Percentiles rank a stretch among this genome's conserved stretches.
Conservation (phyloP, 2,797 vertebrate genomes). For the Lophotriccus pileatus region DNA sequence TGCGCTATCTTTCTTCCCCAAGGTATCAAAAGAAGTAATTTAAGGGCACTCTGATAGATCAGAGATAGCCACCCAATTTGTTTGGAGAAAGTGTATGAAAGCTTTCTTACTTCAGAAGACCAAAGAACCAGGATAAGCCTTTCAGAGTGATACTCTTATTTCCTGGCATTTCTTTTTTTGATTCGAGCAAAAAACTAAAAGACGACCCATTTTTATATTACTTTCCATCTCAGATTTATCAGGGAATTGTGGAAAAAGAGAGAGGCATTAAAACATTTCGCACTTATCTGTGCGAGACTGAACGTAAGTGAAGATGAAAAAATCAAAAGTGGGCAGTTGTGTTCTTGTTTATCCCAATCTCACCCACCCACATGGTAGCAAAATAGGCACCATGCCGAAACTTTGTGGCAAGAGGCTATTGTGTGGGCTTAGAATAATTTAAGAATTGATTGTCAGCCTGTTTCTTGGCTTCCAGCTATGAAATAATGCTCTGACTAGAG, state of each 20-base stretch:
- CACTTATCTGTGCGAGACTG: background rate
- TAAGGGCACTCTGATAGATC: slow-evolving; percentile 37
- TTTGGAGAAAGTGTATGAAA: slow-evolving; percentile 25
- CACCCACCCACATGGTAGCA: slow-evolving; percentile 29
- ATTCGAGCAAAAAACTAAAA: background rate
- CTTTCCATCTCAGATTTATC: background rate
- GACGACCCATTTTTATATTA: background rate
- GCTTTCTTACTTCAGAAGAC: slow-evolving; percentile 21
- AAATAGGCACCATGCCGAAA: slow-evolving; percentile 33
- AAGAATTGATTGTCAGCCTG: slow-evolving; percentile 31
- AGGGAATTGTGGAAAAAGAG: background rate
- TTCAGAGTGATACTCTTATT: background rate
- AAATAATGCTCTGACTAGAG: background rate
- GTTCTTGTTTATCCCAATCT: slow-evolving; percentile 50
- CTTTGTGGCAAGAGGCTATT: slow-evolving; percentile 52
- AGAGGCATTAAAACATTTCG: background rate
- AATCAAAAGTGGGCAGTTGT: slow-evolving; percentile 41
- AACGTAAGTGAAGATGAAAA: background rate
- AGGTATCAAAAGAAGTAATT: slow-evolving; percentile 43
- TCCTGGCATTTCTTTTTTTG: background rate
- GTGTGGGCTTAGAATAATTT: slow-evolving; percentile 51
- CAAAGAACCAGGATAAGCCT: background rate
- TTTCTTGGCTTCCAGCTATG: slow-evolving; percentile 35
- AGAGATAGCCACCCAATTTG: slow-evolving; percentile 61
- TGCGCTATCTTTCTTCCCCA: slow-evolving; percentile 12